A percentile compares a stretch with the other conserved stretches of the same genome.
These are phyloP conservation scores for Liodrosophila aerea DNA, from an alignment of 2,888 invertebrate species.

Conservation along the genomic window DNA sequence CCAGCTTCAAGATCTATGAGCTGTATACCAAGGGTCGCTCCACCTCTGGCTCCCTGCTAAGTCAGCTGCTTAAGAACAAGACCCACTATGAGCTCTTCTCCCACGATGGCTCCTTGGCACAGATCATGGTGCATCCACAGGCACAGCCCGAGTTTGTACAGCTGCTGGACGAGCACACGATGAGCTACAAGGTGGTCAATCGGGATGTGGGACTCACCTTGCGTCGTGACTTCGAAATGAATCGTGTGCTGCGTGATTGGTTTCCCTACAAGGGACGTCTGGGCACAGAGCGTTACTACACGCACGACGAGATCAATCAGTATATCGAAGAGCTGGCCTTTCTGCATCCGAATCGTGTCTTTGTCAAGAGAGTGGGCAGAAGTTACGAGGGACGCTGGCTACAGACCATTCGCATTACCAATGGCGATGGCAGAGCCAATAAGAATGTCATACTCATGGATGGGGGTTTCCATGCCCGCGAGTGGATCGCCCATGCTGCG, in stretches of 20 bases:
- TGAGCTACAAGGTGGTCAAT: slow-evolving; percentile 50
- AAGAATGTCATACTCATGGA: slow-evolving; percentile 84
- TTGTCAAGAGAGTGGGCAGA: slow-evolving; percentile 84
- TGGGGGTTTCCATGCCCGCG: slow-evolving; percentile 86
- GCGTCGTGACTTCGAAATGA: slow-evolving; percentile 36
- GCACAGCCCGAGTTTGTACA: slow-evolving; percentile 54
- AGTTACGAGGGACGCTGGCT: slow-evolving; percentile 85
- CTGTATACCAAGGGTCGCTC: slow-evolving; percentile 25
- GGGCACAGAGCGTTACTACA: slow-evolving; percentile 64
- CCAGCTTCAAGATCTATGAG: slow-evolving; percentile 73
- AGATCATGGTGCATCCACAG: slow-evolving; percentile 70
- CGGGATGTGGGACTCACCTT: slow-evolving; percentile 56
- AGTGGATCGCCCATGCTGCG: slow-evolving; percentile 86
- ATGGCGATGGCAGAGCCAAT: slow-evolving; percentile 75
- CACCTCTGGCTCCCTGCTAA: slow-evolving; percentile 21
- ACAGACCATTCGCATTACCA: slow-evolving; percentile 85
- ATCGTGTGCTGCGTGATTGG: slow-evolving; percentile 33
- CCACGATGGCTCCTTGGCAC: slow-evolving; percentile 18
- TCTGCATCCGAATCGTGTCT: slow-evolving; percentile 83
- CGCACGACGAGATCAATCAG: slow-evolving; percentile 82
- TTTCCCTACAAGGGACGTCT: slow-evolving; percentile 51
- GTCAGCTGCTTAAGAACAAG: slow-evolving; percentile 41
- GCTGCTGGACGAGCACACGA: slow-evolving; percentile 30
- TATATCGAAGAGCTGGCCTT: slow-evolving; percentile 83
- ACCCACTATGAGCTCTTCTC: slow-evolving; percentile 57